Evolutionary conservation across 1,140 invertebrate species (phyloP).

Genomic region (Oppia nitens): DNA sequence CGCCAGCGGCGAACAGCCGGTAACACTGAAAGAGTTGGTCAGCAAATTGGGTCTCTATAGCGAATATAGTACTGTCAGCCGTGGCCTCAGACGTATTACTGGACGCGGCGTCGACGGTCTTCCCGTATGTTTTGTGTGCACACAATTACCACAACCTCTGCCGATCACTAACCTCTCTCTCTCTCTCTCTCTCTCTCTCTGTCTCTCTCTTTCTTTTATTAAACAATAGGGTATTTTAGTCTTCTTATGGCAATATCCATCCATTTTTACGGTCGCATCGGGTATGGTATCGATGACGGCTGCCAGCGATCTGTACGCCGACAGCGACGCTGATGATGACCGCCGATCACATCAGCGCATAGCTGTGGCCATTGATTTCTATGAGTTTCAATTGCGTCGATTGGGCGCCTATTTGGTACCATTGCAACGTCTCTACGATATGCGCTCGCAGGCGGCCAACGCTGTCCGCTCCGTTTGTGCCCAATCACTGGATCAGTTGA

Average conservation of each 20-base stretch:
- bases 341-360: no score
- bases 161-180: no score
- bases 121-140: not conserved
- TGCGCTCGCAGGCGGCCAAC: not conserved
- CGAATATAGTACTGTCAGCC: not conserved
- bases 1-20: not conserved
- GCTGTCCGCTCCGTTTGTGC: not conserved
- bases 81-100: not conserved
- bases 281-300: not conserved
- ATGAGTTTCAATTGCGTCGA: not conserved
- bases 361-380: not conserved
- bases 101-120: not conserved
- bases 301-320: not conserved
- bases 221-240: not conserved
- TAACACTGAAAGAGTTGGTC: not conserved
- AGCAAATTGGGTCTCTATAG: not conserved
- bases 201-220: not conserved
- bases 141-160: no score
- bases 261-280: not conserved
- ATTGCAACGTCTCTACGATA: not conserved
- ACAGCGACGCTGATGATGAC: not conserved
- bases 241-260: constrained; percentile 7
- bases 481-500: not conserved
- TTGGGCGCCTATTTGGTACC: not conserved
- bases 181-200: not conserved